These are phyloP conservation scores for Bombus consobrinus DNA, from an alignment of 1,140 invertebrate genomes.

Conservation along the genomic window DNA sequence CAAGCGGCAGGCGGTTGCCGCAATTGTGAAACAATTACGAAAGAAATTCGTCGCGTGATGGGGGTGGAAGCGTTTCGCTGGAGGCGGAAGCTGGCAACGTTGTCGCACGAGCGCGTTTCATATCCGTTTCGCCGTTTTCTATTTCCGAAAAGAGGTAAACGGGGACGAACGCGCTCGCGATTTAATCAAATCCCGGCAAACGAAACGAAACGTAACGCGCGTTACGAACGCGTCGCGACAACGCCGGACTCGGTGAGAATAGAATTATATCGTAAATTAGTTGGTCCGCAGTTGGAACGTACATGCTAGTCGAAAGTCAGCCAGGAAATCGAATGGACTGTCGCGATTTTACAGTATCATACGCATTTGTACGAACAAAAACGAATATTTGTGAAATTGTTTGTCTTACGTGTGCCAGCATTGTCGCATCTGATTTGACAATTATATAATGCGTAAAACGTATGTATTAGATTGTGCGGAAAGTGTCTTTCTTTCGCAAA, in stretches of 20 bases:
- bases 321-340: background rate
- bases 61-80: background rate
- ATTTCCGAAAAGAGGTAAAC: conserved; percentile 18
- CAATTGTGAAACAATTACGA: background rate
- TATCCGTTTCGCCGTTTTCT: conserved; percentile 17
- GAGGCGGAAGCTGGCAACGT: background rate
- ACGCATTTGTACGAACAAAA: no score
- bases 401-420: no score
- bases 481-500: no score
- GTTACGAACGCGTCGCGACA: background rate
- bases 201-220: background rate
- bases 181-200: conserved; percentile 23
- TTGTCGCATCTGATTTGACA: no score
- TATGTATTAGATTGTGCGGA: no score
- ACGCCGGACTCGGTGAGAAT: background rate
- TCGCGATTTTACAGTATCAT: background rate
- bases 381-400: no score
- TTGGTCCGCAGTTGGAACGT: no score
- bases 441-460: no score
- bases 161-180: background rate
- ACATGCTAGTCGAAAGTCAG: background rate
- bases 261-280: conserved; percentile 13
- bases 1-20: background rate
- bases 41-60: background rate
- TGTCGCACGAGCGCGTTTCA: background rate